Percentiles rank a stretch among this genome's conserved stretches.
phyloP scores from a whole-genome alignment of 2,797 vertebrate genomes.

The Tenualosa thibaudeaui region DNA sequence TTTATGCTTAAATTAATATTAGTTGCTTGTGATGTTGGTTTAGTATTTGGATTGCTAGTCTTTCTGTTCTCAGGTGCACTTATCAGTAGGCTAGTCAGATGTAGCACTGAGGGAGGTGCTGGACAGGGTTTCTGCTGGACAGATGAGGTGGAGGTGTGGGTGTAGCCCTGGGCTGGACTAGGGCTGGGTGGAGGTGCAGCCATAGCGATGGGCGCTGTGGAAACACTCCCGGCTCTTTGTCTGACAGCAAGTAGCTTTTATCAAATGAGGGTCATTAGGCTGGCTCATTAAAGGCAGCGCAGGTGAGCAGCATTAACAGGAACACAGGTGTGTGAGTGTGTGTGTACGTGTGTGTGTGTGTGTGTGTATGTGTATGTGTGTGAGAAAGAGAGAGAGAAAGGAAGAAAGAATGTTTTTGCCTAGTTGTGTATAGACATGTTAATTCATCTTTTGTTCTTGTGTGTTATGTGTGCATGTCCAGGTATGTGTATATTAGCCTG shows the following conservation, averaged over 20 bases:
- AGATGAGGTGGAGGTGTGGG: neutral
- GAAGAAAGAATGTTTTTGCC: neutral
- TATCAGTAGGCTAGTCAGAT: neutral
- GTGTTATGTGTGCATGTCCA: neutral
- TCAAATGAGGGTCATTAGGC: slow-evolving; percentile 69
- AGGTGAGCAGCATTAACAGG: slow-evolving; percentile 68
- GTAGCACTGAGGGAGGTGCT: neutral
- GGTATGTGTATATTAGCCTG: neutral
- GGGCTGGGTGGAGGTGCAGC: neutral
- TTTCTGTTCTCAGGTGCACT: no score
- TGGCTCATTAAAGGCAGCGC: slow-evolving; percentile 62
- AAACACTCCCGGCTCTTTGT: slow-evolving; percentile 20
- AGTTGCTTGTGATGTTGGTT: no score
- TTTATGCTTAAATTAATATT: no score
- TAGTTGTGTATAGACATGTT: neutral
- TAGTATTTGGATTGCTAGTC: no score
- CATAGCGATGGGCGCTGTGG: neutral
- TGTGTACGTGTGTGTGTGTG: slow-evolving; percentile 31
- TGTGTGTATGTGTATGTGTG: slow-evolving; percentile 40
- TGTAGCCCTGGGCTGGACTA: neutral
- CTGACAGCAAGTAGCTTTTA: slow-evolving; percentile 72
- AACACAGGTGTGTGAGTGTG: slow-evolving; percentile 64
- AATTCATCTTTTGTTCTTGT: neutral
- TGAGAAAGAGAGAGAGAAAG: neutral
- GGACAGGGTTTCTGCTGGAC: neutral